These are phyloP conservation scores for Elaphurus davidianus DNA, from an alignment of 2,113 vertebrate genomes.

Conservation along the genomic window DNA sequence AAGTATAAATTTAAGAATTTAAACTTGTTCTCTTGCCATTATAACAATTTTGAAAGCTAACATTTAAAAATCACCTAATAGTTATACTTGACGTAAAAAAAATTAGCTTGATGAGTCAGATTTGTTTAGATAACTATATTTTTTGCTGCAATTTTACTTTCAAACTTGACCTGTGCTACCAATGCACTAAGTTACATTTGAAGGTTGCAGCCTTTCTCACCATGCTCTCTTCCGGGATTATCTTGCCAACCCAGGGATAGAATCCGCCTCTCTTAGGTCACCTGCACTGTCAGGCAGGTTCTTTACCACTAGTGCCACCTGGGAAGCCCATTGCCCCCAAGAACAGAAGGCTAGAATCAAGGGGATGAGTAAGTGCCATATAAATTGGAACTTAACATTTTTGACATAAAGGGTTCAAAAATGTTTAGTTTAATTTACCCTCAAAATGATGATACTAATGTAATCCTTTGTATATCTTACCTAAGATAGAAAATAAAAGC, in stretches of 20 bases:
- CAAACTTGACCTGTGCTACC: not conserved
- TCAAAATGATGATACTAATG: not conserved
- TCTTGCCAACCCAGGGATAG: not conserved
- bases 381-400: not conserved
- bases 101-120: not conserved
- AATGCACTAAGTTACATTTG: not conserved
- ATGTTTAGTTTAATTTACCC: not conserved
- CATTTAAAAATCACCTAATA: not conserved
- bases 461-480: not conserved
- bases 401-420: not conserved
- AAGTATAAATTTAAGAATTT: not conserved
- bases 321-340: not conserved
- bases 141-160: not conserved
- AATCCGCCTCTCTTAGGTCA: not conserved
- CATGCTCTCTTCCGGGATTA: not conserved
- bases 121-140: not conserved
- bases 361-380: not conserved
- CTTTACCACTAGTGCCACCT: not conserved
- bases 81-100: not conserved
- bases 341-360: not conserved
- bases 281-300: not conserved
- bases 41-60: not conserved
- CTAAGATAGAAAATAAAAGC: not conserved
- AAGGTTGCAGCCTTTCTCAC: not conserved
- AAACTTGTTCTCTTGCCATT: not conserved